These are phyloP conservation scores for Catagonus wagneri DNA, from an alignment of 2,113 vertebrate species.

Conservation along the genomic window DNA sequence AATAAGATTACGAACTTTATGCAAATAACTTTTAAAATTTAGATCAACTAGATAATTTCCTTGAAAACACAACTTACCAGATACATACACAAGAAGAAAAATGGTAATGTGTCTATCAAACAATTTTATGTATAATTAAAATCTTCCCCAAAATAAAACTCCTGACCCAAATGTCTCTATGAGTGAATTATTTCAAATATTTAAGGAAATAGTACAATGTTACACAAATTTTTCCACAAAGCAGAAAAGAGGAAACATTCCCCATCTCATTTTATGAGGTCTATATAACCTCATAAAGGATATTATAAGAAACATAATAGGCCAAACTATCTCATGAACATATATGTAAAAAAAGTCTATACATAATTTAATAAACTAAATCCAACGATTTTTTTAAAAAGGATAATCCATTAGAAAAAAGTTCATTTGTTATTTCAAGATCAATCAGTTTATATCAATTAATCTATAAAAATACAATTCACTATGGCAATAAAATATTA, in stretches of 20 bases:
- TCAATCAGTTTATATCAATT: neutral
- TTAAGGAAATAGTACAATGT: neutral
- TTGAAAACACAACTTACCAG: conserved; percentile 1
- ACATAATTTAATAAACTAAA: neutral
- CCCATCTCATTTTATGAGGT: neutral
- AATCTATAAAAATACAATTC: conserved; percentile 6
- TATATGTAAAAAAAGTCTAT: neutral
- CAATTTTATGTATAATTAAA: conserved; percentile 21
- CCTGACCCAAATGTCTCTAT: neutral
- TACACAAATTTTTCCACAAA: neutral
- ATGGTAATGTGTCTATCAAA: neutral
- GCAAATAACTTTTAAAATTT: neutral
- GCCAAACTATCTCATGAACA: neutral
- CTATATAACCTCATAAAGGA: neutral
- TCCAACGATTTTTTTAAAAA: neutral
- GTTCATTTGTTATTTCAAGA: neutral
- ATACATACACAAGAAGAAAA: conserved; percentile 2
- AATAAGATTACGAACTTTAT: neutral
- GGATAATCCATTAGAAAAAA: neutral
- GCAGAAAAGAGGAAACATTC: neutral
- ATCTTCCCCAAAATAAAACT: neutral
- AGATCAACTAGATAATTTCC: neutral
- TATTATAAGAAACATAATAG: neutral
- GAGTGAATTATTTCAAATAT: neutral
- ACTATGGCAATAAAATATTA: neutral